A percentile compares a stretch with the other conserved stretches of the same genome.
phyloP scores from a whole-genome alignment of 1,140 invertebrate species.

The Nasonia giraulti region DNA sequence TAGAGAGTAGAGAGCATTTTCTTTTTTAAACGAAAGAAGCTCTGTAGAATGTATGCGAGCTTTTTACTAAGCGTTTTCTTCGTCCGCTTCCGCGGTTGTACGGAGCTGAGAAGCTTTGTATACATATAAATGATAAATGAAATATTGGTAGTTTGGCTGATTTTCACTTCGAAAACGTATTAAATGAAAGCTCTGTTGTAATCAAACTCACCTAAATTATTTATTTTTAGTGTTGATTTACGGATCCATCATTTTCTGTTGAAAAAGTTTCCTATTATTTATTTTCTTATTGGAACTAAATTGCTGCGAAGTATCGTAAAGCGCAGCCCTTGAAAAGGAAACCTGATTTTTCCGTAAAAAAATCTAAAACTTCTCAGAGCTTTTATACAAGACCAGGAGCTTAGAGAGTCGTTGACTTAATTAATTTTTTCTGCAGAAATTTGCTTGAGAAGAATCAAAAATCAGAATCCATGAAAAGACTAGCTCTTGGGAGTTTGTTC shows the following conservation, averaged over 20 bases:
- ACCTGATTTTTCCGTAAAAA: no score
- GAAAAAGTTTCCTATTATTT: no score
- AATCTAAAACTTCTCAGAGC: no score
- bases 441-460: slow-evolving; percentile 10
- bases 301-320: no score
- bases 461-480: no score
- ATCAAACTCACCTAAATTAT: slow-evolving; percentile 22
- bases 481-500: no score
- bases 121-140: slow-evolving; percentile 56
- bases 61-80: slow-evolving; percentile 61
- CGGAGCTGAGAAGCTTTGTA: slow-evolving; percentile 57
- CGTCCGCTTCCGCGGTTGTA: slow-evolving; percentile 56
- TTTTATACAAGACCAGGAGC: no score
- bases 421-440: no score
- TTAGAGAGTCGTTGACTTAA: no score
- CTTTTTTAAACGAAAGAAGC: slow-evolving; percentile 50
- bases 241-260: not conserved
- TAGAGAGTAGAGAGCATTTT: slow-evolving; percentile 57
- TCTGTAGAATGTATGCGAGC: slow-evolving; percentile 61
- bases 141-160: slow-evolving; percentile 59
- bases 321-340: no score
- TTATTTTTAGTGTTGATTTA: not conserved
- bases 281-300: no score
- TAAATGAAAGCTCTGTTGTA: slow-evolving; percentile 63
- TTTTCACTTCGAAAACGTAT: slow-evolving; percentile 60